phyloP scores from a whole-genome alignment of 2,797 vertebrate species.

The Ptychadena robeensis region DNA sequence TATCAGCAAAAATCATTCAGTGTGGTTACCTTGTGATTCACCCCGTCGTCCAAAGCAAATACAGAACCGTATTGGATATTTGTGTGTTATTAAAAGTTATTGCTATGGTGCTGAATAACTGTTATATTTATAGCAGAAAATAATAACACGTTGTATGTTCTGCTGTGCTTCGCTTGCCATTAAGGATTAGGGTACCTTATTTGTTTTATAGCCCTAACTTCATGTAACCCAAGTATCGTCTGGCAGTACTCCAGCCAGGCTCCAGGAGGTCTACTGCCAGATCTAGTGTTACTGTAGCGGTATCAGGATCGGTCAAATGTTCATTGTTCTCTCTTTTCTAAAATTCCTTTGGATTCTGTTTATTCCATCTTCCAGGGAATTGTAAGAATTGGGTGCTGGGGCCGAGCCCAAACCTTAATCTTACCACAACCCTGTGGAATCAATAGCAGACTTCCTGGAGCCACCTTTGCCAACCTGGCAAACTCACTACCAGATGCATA shows the following conservation, averaged over 20 bases:
- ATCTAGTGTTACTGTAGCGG: background rate
- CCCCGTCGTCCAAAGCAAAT: background rate
- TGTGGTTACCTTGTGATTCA: background rate
- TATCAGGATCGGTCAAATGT: constrained; percentile 19
- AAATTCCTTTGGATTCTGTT: constrained; percentile 34
- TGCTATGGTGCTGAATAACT: constrained; percentile 16
- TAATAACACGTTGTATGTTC: constrained; percentile 40
- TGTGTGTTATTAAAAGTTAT: background rate
- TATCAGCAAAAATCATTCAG: background rate
- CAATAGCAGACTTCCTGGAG: constrained; percentile 37
- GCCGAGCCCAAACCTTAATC: constrained; percentile 43
- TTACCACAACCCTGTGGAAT: constrained; percentile 40
- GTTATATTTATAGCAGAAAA: constrained; percentile 13
- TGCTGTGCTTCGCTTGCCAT: background rate
- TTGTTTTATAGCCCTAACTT: background rate
- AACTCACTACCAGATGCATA: constrained; percentile 20
- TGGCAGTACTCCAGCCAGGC: constrained; percentile 12
- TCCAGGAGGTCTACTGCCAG: constrained; percentile 32
- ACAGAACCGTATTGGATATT: background rate
- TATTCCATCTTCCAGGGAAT: constrained; percentile 42
- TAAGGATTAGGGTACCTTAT: background rate
- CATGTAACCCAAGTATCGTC: background rate
- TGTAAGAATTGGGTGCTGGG: constrained; percentile 29
- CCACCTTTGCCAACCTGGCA: constrained; percentile 43
- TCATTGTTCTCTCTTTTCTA: constrained; percentile 31